Evolutionary conservation across 2,888 invertebrate genomes (phyloP).

Genomic region (Zootermopsis nevadensis): DNA sequence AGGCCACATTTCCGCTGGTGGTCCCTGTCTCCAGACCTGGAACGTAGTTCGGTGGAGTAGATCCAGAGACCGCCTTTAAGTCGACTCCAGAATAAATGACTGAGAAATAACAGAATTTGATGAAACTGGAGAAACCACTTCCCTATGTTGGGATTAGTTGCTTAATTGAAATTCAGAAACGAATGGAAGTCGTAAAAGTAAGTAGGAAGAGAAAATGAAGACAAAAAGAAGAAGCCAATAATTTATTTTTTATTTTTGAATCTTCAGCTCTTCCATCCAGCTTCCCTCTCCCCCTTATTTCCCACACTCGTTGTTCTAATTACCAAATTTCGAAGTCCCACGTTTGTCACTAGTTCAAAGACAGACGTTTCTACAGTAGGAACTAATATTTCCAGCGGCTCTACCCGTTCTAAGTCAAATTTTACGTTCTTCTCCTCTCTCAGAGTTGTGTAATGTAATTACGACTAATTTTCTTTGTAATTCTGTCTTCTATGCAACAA

Average conservation of each 20-base stretch:
- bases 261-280: too few relatives aligned
- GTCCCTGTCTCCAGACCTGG: background rate
- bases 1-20: background rate
- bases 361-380: too few relatives aligned
- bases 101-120: background rate
- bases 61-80: background rate
- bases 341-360: background rate
- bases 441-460: too few relatives aligned
- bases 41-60: too few relatives aligned
- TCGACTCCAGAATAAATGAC: background rate
- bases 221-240: background rate
- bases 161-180: slow-evolving; percentile 18
- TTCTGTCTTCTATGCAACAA: too few relatives aligned
- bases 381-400: too few relatives aligned
- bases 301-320: background rate
- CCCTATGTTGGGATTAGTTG: background rate
- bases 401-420: too few relatives aligned
- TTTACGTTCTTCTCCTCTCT: too few relatives aligned
- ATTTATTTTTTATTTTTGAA: too few relatives aligned
- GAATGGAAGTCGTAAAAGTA: background rate
- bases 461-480: too few relatives aligned
- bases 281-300: too few relatives aligned
- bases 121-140: background rate
- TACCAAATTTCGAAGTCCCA: background rate
- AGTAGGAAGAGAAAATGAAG: background rate